These are phyloP conservation scores for Triops longicaudatus DNA, from an alignment of 1,140 invertebrate species.

Conservation along the genomic window DNA sequence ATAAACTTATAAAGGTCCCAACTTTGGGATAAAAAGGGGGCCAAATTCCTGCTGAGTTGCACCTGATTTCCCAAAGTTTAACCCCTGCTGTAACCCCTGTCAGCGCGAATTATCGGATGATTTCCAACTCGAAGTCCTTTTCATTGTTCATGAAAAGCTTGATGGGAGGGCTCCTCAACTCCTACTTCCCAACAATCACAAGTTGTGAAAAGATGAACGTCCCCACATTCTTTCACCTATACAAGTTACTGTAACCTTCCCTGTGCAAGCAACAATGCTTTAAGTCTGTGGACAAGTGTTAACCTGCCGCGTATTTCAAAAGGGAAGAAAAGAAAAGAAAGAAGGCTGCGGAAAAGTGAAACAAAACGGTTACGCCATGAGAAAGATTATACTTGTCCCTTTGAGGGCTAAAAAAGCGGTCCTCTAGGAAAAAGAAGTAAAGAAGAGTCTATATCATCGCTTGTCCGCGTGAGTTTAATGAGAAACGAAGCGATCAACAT, in stretches of 20 bases:
- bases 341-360: neutral
- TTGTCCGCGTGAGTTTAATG: slow-evolving; percentile 7
- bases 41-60: neutral
- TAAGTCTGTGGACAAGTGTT: neutral
- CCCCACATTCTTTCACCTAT: neutral
- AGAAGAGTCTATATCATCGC: slow-evolving; percentile 5
- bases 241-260: neutral
- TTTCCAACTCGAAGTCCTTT: neutral
- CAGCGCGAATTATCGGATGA: slow-evolving; percentile 21
- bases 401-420: neutral
- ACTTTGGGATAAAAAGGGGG: no score
- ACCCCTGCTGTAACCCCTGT: slow-evolving; percentile 20
- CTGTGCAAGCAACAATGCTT: neutral
- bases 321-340: neutral
- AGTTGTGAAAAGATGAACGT: neutral
- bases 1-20: no score
- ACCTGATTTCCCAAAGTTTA: slow-evolving; percentile 21
- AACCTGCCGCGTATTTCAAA: neutral
- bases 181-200: no score
- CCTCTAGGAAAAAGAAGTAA: neutral
- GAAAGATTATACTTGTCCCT: neutral
- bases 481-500: slow-evolving; percentile 11
- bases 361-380: neutral
- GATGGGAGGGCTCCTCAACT: neutral
- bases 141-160: neutral